A percentile compares a stretch with the other conserved stretches of the same genome.
phyloP scores from a whole-genome alignment of 2,113 vertebrate species.

The Fulica atra region DNA sequence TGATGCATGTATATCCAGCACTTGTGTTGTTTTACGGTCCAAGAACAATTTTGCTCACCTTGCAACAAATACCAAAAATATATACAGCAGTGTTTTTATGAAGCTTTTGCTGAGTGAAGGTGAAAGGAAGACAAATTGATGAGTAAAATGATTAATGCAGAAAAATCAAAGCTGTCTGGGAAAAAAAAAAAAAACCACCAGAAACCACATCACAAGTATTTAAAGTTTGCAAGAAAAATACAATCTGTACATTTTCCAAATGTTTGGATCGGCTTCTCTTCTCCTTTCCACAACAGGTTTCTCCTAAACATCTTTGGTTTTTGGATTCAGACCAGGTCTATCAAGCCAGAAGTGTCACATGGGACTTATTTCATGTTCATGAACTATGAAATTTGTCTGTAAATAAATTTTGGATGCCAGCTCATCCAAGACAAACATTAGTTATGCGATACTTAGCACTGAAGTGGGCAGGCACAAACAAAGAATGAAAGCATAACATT shows the following conservation, averaged over 20 bases:
- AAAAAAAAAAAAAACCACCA: neutral
- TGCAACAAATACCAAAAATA: neutral
- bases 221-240: neutral
- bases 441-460: neutral
- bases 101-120: neutral
- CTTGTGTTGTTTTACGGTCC: neutral
- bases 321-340: neutral
- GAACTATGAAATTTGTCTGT: neutral
- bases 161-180: neutral
- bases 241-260: neutral
- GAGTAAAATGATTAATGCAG: neutral
- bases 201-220: neutral
- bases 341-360: neutral
- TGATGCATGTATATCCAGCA: neutral
- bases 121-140: neutral
- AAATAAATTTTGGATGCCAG: neutral
- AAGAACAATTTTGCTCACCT: neutral
- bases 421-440: neutral
- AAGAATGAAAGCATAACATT: neutral
- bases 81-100: neutral
- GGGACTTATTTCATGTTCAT: neutral
- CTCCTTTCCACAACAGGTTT: neutral
- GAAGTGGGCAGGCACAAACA: neutral
- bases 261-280: neutral
- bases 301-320: neutral